phyloP scores from a whole-genome alignment of 2,797 vertebrate genomes.

The Telmatherina bonti region DNA sequence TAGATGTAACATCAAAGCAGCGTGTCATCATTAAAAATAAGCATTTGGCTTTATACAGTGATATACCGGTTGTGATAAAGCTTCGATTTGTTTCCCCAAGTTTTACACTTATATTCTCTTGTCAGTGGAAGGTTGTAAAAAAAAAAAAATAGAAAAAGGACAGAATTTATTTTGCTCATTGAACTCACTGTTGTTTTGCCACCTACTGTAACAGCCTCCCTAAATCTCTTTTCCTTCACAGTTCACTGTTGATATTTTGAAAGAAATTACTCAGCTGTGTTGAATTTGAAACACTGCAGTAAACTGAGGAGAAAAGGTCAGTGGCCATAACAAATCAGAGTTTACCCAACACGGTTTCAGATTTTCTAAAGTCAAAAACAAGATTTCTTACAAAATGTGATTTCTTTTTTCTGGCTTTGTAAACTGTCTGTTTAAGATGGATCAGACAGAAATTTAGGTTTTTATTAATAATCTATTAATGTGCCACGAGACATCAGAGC shows the following conservation, averaged over 20 bases:
- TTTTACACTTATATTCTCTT: not conserved
- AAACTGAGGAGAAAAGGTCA: conserved; percentile 4
- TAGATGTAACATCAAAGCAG: conserved; percentile 3
- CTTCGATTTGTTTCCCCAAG: not conserved
- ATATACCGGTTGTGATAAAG: not conserved
- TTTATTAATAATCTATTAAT: not conserved
- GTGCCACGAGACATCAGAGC: conserved; percentile 11
- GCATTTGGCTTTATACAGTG: conserved; percentile 3
- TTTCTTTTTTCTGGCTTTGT: not conserved
- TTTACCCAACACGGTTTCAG: not conserved
- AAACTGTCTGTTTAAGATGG: not conserved
- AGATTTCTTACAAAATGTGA: not conserved
- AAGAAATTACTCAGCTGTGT: conserved; percentile 1
- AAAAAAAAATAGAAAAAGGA: too few relatives aligned
- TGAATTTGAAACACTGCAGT: conserved; percentile 4
- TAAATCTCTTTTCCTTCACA: not conserved
- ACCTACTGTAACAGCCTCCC: too few relatives aligned
- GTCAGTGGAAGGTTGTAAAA: not conserved
- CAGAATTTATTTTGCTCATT: not conserved
- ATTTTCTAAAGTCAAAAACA: not conserved
- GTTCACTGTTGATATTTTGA: conserved; percentile 11
- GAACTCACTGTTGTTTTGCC: not conserved
- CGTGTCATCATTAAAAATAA: conserved; percentile 13
- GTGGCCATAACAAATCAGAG: not conserved
- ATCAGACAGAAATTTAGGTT: not conserved